A percentile compares a stretch with the other conserved stretches of the same genome.
phyloP scores from a whole-genome alignment of 2,797 vertebrate genomes.

The Selene dorsalis region DNA sequence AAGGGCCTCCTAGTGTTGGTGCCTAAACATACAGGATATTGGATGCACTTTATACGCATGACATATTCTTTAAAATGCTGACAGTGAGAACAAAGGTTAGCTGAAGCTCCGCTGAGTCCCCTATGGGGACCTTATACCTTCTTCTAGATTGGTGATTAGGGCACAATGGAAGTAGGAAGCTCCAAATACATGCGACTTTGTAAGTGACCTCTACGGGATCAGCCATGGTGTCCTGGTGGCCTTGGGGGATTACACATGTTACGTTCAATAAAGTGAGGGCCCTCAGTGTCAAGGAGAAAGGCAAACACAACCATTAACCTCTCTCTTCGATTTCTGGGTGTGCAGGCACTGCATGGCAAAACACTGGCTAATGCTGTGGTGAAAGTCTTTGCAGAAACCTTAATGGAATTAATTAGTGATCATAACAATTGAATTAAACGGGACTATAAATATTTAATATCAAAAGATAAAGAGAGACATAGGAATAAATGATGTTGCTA shows the following conservation, averaged over 20 bases:
- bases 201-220: slow-evolving; percentile 85
- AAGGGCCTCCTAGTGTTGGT: slow-evolving; percentile 59
- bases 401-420: slow-evolving; percentile 56
- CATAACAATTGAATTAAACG: slow-evolving; percentile 51
- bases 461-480: slow-evolving; percentile 1
- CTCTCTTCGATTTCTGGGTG: slow-evolving; percentile 76
- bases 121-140: slow-evolving; percentile 79
- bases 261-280: slow-evolving; percentile 87
- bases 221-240: slow-evolving; percentile 78
- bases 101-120: slow-evolving; percentile 68
- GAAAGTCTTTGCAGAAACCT: slow-evolving; percentile 37
- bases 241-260: slow-evolving; percentile 87
- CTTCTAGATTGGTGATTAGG: slow-evolving; percentile 86
- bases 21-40: slow-evolving; percentile 75
- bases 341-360: slow-evolving; percentile 65
- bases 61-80: slow-evolving; percentile 81
- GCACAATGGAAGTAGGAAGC: slow-evolving; percentile 83
- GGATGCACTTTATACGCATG: slow-evolving; percentile 74
- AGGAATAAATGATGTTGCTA: not conserved
- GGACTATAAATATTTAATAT: slow-evolving; percentile 41
- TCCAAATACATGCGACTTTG: slow-evolving; percentile 86
- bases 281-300: slow-evolving; percentile 86
- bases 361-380: slow-evolving; percentile 54
- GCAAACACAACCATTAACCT: slow-evolving; percentile 86
- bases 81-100: slow-evolving; percentile 78